A percentile compares a stretch with the other conserved stretches of the same genome.
Conservation (phyloP, 2,113 vertebrate species). For the Ploceus nigricollis region DNA sequence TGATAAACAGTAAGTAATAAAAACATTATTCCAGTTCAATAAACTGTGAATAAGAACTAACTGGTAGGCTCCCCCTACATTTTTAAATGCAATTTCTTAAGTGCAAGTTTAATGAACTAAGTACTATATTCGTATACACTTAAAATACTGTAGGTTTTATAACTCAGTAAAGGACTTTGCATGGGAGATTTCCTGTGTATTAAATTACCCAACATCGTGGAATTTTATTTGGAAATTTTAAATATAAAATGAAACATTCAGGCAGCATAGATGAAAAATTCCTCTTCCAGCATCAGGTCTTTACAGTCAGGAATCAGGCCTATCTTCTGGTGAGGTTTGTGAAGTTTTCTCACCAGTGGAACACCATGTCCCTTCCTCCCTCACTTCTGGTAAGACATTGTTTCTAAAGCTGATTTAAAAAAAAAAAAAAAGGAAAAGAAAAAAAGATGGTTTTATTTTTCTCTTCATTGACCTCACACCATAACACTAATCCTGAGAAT, state of each 20-base stretch:
- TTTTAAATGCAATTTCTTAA: background rate
- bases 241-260: background rate
- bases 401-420: background rate
- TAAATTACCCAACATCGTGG: background rate
- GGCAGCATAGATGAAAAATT: background rate
- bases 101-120: background rate
- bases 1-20: background rate
- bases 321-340: background rate
- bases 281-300: background rate
- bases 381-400: background rate
- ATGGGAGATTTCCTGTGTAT: background rate
- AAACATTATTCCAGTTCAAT: background rate
- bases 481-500: background rate
- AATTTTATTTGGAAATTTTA: background rate
- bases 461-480: background rate
- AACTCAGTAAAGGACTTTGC: background rate
- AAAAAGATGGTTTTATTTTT: background rate
- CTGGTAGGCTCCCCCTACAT: background rate
- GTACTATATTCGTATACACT: background rate
- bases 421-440: background rate
- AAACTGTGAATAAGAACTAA: background rate
- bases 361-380: background rate
- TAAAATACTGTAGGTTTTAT: background rate
- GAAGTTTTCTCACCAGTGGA: background rate
- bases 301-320: background rate